Evolutionary conservation across 92 coral and sea anemone genomes (phyloP).

Genomic region (Zoanthus solanderi): DNA sequence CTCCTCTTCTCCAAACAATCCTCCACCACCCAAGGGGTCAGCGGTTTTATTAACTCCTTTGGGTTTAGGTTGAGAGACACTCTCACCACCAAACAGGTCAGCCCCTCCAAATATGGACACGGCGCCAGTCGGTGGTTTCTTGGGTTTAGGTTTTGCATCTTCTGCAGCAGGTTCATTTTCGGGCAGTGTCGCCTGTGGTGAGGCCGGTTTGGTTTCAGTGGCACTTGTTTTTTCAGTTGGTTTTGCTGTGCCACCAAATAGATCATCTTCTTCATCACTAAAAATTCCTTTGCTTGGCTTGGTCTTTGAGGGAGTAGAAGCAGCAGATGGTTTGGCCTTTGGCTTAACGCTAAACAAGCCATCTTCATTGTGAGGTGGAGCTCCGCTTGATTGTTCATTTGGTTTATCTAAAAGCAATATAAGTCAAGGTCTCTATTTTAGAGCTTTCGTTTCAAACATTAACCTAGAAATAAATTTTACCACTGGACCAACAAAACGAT

Average conservation of each 20-base stretch:
- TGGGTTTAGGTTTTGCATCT: slow-evolving; percentile 5
- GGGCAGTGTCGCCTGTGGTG: slow-evolving; percentile 22
- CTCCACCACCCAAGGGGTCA: slow-evolving; percentile 55
- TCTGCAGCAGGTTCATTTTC: slow-evolving; percentile 1
- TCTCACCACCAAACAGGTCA: slow-evolving; percentile 25
- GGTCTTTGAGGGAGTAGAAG: slow-evolving; percentile 67
- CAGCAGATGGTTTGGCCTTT: slow-evolving; percentile 40
- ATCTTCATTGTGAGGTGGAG: slow-evolving; percentile 46
- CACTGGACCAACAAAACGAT: too few species aligned
- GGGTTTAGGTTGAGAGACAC: slow-evolving; percentile 34
- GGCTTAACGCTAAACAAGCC: slow-evolving; percentile 70
- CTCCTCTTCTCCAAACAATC: slow-evolving; percentile 60
- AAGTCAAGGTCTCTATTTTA: background rate
- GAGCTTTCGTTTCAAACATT: too few species aligned
- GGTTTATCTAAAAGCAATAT: slow-evolving; percentile 22
- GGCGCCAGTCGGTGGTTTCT: slow-evolving; percentile 29
- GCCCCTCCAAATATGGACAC: slow-evolving; percentile 39
- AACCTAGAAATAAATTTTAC: too few species aligned
- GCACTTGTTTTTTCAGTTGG: slow-evolving; percentile 37
- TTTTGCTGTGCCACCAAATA: slow-evolving; percentile 72
- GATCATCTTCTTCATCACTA: slow-evolving; percentile 82
- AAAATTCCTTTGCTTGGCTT: slow-evolving; percentile 79
- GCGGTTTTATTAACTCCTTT: slow-evolving; percentile 35
- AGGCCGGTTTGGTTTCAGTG: slow-evolving; percentile 20
- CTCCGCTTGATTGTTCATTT: background rate